Percentiles rank a stretch among this genome's conserved stretches.
These are phyloP conservation scores for Lamellibrachia columna DNA, from an alignment of 2,888 invertebrate species.

Conservation along the genomic window DNA sequence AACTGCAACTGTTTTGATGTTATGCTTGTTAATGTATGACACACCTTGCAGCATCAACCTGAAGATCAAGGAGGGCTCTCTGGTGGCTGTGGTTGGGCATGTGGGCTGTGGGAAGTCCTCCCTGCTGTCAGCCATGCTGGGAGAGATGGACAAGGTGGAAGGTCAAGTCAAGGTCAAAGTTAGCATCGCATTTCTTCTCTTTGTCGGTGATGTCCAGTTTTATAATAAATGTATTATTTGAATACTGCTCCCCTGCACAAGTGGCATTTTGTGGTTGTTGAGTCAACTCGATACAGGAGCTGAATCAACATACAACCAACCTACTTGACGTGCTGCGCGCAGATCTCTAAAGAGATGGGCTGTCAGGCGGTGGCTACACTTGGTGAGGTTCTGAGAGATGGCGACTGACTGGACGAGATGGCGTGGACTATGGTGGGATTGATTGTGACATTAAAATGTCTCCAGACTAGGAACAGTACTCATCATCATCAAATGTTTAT, in stretches of 20 bases:
- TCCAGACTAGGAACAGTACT: neutral
- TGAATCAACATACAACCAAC: too few species aligned
- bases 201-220: neutral
- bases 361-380: too few species aligned
- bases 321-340: too few species aligned
- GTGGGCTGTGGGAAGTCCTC: conserved; percentile 34
- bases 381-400: too few species aligned
- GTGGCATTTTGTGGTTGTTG: too few species aligned
- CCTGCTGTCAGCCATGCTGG: conserved; percentile 27
- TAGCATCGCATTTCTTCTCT: neutral
- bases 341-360: too few species aligned
- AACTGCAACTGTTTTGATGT: too few species aligned
- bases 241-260: neutral
- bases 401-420: too few species aligned
- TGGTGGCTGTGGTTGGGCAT: conserved; percentile 28
- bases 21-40: too few species aligned
- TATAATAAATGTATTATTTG: neutral
- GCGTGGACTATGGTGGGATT: too few species aligned
- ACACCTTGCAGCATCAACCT: conserved; percentile 21
- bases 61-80: conserved; percentile 19
- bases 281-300: too few species aligned
- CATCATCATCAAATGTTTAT: neutral
- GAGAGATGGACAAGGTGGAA: conserved; percentile 29
- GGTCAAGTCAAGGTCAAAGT: conserved; percentile 27
- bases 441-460: too few species aligned